Evolutionary conservation across 2,888 invertebrate genomes (phyloP).

Genomic region (Eristalis tenax): DNA sequence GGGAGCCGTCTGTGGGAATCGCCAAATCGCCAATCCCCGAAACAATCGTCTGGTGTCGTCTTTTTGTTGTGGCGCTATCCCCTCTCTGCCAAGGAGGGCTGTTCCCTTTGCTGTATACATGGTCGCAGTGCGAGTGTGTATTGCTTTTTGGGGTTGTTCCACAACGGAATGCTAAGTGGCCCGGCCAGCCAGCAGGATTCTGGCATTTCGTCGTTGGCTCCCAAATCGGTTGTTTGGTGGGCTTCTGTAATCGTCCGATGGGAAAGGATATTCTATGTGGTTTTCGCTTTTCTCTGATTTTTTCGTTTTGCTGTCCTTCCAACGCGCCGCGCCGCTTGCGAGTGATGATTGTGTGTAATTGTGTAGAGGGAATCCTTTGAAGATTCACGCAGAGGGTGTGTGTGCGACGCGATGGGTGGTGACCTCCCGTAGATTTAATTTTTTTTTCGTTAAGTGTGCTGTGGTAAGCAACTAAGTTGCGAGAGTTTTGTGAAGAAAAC

Average conservation of each 20-base stretch:
- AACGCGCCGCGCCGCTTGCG: conserved; percentile 39
- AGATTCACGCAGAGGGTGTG: conserved; percentile 58
- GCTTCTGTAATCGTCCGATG: conserved; percentile 70
- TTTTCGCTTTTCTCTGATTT: conserved; percentile 30
- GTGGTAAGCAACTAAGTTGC: conserved; percentile 68
- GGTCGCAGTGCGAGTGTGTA: conserved; percentile 30
- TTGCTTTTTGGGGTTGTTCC: conserved; percentile 62
- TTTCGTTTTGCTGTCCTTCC: conserved; percentile 1
- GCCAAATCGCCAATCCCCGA: conserved; percentile 48
- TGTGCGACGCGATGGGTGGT: conserved; percentile 53
- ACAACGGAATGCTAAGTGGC: conserved; percentile 71
- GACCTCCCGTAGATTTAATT: conserved; percentile 22
- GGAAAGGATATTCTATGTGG: conserved; percentile 51
- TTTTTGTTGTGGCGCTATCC: conserved; percentile 56
- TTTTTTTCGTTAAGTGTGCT: conserved; percentile 32
- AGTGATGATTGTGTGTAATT: conserved; percentile 59
- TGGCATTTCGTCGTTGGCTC: conserved; percentile 69
- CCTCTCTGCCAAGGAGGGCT: conserved; percentile 53
- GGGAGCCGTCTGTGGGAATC: conserved; percentile 57
- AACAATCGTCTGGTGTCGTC: conserved; percentile 51
- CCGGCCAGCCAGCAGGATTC: conserved; percentile 70
- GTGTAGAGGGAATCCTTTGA: conserved; percentile 54
- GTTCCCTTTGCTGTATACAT: conserved; percentile 55
- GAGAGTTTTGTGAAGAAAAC: conserved; percentile 2
- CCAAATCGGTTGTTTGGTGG: conserved; percentile 72